Conservation (phyloP, 2,888 invertebrate genomes). For the Cephus rjabovi region DNA sequence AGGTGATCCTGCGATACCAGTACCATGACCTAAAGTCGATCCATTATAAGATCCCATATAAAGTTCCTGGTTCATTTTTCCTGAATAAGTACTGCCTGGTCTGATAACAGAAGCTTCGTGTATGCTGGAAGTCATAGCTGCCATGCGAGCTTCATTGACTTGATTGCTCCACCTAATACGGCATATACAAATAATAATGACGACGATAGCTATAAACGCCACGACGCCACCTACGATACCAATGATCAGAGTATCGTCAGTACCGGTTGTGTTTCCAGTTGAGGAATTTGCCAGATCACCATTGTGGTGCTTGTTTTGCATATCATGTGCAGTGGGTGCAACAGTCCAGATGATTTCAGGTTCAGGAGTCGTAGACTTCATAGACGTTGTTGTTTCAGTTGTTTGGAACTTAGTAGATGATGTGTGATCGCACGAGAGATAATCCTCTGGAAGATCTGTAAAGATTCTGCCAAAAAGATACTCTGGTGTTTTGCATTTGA, state of each 20-base stretch:
- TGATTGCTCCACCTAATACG: conserved; percentile 76
- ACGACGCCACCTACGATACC: conserved; percentile 95
- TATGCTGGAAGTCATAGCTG: conserved; percentile 56
- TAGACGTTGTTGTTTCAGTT: conserved; percentile 67
- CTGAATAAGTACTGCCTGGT: conserved; percentile 57
- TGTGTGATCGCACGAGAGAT: conserved; percentile 81
- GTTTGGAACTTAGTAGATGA: conserved; percentile 69
- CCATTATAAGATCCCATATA: conserved; percentile 56
- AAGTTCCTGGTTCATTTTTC: conserved; percentile 58
- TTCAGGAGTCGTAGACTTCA: conserved; percentile 75
- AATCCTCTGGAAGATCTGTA: conserved; percentile 83
- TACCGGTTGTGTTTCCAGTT: conserved; percentile 74
- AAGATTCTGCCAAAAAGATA: conserved; percentile 77
- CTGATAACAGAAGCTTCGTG: conserved; percentile 61
- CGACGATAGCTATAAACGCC: conserved; percentile 88
- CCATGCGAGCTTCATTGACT: conserved; percentile 55
- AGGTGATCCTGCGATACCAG: conserved; percentile 31
- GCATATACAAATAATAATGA: conserved; percentile 90
- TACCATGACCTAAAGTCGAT: conserved; percentile 54
- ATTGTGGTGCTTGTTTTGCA: conserved; percentile 69
- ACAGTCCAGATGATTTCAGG: conserved; percentile 93
- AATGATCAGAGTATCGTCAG: conserved; percentile 93
- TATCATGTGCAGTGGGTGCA: conserved; percentile 78
- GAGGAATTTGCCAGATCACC: conserved; percentile 69
- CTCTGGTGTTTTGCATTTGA: conserved; percentile 78